Conservation (phyloP, 35 echinoderm and acorn worm species). For the Amphiura filiformis region DNA sequence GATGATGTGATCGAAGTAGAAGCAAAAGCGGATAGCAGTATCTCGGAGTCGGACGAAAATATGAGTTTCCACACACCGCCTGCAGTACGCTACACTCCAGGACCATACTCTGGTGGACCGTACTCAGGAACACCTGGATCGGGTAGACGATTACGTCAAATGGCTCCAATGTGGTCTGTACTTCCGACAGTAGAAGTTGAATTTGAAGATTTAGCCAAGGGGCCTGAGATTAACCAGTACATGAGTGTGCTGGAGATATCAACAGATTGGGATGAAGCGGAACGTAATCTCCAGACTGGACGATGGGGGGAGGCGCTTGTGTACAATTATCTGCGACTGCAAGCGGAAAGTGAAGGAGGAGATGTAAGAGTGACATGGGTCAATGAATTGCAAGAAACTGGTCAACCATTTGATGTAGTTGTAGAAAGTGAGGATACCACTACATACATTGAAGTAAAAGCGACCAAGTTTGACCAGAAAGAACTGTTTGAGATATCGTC, state of each 20-base stretch:
- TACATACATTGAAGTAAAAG: conserved; percentile 42
- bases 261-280: not conserved
- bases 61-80: conserved; percentile 17
- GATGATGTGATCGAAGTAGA: not conserved
- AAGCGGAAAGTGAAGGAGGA: not conserved
- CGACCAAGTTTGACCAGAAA: conserved; percentile 17
- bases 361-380: conserved; percentile 20
- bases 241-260: not conserved
- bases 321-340: conserved; percentile 17
- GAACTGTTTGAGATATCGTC: conserved; percentile 44
- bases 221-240: conserved; percentile 10
- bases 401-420: conserved; percentile 34
- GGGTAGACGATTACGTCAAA: not conserved
- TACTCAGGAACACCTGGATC: not conserved
- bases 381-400: conserved; percentile 16
- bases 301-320: conserved; percentile 42
- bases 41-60: not conserved
- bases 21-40: not conserved
- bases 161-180: not conserved
- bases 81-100: not conserved
- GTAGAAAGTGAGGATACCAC: not conserved
- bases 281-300: not conserved
- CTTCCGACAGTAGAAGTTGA: conserved; percentile 12
- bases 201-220: conserved; percentile 27
- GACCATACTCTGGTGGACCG: not conserved